These are phyloP conservation scores for Lasius fuliginosus DNA, from an alignment of 2,888 invertebrate genomes.

Conservation along the genomic window DNA sequence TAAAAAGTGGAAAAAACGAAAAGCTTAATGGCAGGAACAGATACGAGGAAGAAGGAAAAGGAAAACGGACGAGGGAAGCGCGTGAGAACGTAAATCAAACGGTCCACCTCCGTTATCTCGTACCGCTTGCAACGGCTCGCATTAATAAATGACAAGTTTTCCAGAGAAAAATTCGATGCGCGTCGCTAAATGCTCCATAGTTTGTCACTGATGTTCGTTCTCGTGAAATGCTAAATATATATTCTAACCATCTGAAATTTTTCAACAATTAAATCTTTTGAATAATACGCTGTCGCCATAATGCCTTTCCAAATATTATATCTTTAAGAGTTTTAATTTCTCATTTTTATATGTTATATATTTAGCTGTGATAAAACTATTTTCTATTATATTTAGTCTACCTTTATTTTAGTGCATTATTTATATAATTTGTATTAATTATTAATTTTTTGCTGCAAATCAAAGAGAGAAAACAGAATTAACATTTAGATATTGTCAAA, in stretches of 20 bases:
- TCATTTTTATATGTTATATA: not conserved
- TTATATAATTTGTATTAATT: not conserved
- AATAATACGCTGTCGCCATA: not conserved
- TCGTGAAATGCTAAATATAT: constrained; percentile 17
- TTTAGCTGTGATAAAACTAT: not conserved
- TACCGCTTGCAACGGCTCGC: constrained; percentile 31
- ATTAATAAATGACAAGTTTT: constrained; percentile 43
- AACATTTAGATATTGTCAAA: not conserved
- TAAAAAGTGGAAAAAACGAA: constrained; percentile 20
- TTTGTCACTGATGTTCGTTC: constrained; percentile 52
- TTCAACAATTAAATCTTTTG: not conserved
- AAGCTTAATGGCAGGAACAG: constrained; percentile 11
- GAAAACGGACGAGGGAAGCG: constrained; percentile 34
- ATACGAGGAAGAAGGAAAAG: constrained; percentile 21
- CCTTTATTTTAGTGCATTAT: not conserved
- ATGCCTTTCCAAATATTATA: not conserved
- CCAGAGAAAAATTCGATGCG: constrained; percentile 30
- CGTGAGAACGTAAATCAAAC: constrained; percentile 74
- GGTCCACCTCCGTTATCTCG: constrained; percentile 67
- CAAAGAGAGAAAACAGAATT: constrained; percentile 1
- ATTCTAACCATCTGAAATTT: constrained; percentile 1
- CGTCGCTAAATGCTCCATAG: constrained; percentile 18
- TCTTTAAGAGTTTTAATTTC: not conserved
- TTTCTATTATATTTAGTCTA: not conserved
- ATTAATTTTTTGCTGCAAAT: not conserved